Evolutionary conservation across 2,113 vertebrate species (phyloP).

Genomic region (Cathartes aura): DNA sequence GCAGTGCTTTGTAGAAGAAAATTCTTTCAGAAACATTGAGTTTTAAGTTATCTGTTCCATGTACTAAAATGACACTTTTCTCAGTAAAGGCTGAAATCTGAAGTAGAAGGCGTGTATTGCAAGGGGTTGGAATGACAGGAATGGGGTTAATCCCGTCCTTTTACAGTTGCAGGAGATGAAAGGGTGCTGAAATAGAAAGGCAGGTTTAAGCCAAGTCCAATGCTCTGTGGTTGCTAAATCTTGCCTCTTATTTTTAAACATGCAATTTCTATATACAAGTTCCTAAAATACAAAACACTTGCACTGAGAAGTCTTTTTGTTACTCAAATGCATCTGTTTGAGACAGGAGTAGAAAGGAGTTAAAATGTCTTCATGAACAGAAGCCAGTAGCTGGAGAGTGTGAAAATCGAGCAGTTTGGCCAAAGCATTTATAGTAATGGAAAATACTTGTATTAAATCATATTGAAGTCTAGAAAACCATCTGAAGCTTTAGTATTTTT

Average conservation of each 20-base stretch:
- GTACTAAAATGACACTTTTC: neutral
- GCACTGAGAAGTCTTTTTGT: neutral
- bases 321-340: neutral
- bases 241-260: neutral
- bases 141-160: neutral
- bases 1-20: neutral
- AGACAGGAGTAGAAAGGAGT: neutral
- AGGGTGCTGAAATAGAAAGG: neutral
- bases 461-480: neutral
- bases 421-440: conserved; percentile 22
- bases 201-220: neutral
- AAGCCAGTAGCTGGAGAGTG: neutral
- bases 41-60: neutral
- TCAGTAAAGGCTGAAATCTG: neutral
- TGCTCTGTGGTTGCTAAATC: neutral
- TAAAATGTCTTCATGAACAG: neutral
- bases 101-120: neutral
- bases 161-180: neutral
- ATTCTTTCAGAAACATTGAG: neutral
- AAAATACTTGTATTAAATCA: conserved; percentile 48
- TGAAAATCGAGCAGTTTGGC: conserved; percentile 30
- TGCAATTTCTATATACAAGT: neutral
- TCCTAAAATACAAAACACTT: neutral
- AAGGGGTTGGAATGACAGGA: neutral
- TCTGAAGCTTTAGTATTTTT: neutral